Base-by-base conservation (phyloP, 2,888 invertebrate species). In the Watsonalla binaria region DNA sequence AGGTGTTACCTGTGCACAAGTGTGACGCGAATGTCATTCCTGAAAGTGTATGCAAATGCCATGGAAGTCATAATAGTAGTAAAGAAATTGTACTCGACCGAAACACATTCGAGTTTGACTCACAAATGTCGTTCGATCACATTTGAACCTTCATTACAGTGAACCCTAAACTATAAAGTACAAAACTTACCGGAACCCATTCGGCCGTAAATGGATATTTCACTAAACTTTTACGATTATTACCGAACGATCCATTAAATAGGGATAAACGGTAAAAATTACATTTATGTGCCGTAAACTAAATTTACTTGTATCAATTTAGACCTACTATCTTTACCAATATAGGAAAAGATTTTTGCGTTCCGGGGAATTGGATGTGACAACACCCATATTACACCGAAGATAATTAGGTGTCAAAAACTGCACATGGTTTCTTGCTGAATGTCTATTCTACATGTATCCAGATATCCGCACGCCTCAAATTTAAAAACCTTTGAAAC, bases 61-160 rank as follows among this genome's bases (percentile, higher is more conserved):
- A 13, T 6, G 8, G 4, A 46, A 8, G 0, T 4, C 60, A 63
- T 61, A 55, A 63, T 55, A 60, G 57, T 63, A 57, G 54, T 51
- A 52, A 49, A 59, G 24, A 56, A n/a, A 48, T 48, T 48, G 48
- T 48, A 54, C 55, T 54, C 60, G 54, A 51, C 55, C 51, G 56
- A 57, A 61, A 64, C 54, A 58, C 60, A 65, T 68, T 67, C 60
- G 60, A 71, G 64, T 72, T 70, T 63, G 54, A 58, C 58, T 64
- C 65, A 65, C 66, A 62, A 70, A 70, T 63, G 66, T 61, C 65
- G 56, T 63, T 66, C 62, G 62, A 65, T 65, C 58, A 64, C 62
- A 66, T 62, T 65, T 48, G 62, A 52, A 66, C 67, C 66, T 65
- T 69, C 68, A 71, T 72, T 70, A 73, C 53, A 62, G 57, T 58